phyloP scores from a whole-genome alignment of 2,888 invertebrate genomes.

The Drosophila nigritarsus region DNA sequence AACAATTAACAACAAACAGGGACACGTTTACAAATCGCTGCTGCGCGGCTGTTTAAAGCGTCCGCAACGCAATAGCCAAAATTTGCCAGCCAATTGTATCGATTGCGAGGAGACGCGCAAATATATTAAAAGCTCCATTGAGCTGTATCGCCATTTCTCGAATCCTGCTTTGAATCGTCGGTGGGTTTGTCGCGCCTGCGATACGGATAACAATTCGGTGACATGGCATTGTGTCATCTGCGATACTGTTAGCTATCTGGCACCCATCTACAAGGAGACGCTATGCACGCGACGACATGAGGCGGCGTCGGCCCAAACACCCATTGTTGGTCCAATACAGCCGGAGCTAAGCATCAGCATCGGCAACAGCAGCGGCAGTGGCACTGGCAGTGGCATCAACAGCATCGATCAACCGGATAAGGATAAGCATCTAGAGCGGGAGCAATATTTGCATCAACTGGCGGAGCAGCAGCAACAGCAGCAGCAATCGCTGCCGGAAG shows the following conservation, averaged over 20 bases:
- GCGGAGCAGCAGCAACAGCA: conserved; percentile 30
- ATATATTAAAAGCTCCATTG: conserved; percentile 84
- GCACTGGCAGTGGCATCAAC: conserved; percentile 15
- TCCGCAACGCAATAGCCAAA: conserved; percentile 83
- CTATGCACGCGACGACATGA: conserved; percentile 60
- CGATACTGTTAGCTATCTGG: conserved; percentile 85
- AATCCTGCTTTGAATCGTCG: conserved; percentile 85
- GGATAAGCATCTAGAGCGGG: conserved; percentile 21
- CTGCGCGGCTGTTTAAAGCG: conserved; percentile 84
- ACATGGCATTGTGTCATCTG: conserved; percentile 85
- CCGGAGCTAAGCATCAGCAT: conserved; percentile 21
- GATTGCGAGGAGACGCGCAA: conserved; percentile 84
- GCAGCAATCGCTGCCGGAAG: conserved; percentile 22
- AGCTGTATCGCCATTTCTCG: conserved; percentile 84
- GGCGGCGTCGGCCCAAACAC: conserved; percentile 7
- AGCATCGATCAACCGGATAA: conserved; percentile 11
- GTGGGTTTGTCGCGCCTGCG: conserved; percentile 85
- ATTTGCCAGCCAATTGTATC: conserved; percentile 82
- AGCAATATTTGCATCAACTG: conserved; percentile 34
- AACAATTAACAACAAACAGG: conserved; percentile 37
- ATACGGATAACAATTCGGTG: conserved; percentile 85
- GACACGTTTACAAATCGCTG: conserved; percentile 84
- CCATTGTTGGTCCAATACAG: conserved; percentile 8
- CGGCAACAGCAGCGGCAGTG: conserved; percentile 13
- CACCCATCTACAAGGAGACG: conserved; percentile 85